Evolutionary conservation across 2,888 invertebrate species (phyloP), one percentile per base, ranked within the genome.

Genomic region (Tetragonula carbonaria): DNA sequence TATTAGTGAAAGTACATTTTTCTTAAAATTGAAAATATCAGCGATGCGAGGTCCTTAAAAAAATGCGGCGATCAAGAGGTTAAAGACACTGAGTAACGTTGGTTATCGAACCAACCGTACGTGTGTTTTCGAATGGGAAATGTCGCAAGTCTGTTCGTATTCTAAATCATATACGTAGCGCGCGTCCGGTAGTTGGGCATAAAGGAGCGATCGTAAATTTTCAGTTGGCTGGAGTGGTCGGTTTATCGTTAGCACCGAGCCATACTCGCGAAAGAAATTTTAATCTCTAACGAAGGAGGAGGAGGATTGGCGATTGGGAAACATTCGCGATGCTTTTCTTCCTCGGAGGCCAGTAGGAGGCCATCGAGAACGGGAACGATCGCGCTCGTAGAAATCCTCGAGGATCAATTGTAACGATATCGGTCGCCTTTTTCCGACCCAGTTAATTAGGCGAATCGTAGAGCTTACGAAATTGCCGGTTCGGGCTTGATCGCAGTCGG

Each of bases 131-230:
- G 4, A 33, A 3, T 2, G 55, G 28, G 23, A 33, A 50, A 51
- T 45, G 8, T 45, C 6, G 23, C 53, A 23, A 45, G 14, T 13
- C 8, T 45, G 18, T 13, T 33, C 66, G 33, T 66, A 72, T 72
- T 59, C 59, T 82, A 83, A 84, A 84, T 84, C 73, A 84, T 73
- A 55, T 73, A 55, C 38, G 45, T 59, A 45, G 62, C 68, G 50
- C 62, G 55, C 62, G 66, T 67, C 84, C 78, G 73, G 67, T 23
- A 8, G 66, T 74, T 62, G 8, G 66, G 59, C 51, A 45, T 55
- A 74, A 73, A 74, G 55, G 70, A 83, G 79, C 67, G 72, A 53
- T 70, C 73, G 75, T 85, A 85, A 85, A 85, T 85, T 68, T 68
- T 51, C 66, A 23, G 23, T 23, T 2, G 28, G 28, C 74, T 53